Base-by-base conservation (phyloP, 2,113 vertebrate species). In the Nesogale talazaci region DNA sequence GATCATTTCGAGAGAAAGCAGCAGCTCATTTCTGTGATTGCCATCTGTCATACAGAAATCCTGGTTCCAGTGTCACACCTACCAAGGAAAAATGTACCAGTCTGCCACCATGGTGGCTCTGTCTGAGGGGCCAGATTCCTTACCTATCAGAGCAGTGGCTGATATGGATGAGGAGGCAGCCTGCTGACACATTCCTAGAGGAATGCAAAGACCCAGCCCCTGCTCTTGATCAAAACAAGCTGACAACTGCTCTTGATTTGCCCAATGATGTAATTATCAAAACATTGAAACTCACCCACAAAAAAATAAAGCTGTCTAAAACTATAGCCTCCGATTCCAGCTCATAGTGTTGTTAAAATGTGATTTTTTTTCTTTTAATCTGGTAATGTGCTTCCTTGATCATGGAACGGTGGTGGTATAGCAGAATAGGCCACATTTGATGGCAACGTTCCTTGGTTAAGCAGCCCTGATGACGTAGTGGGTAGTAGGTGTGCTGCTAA, bases 251-350 rank as follows among this genome's bases (percentile, higher is more conserved):
- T 81, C 36, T 75, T 61, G 15, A 16, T 76, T 57, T 75, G 4
- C 34, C 8, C 40, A 67, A 5, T 46, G 57, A 80, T 38, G 16
- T 5, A 75, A 36, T 56, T 56, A 29, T 74, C 34, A 65, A 8
- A 75, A 40, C 76, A n/a, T 57, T 90, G 74, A 96, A 89, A 87
- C 65, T 75, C 61, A 78, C 36, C 29, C 67, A 22, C 74, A n/a
- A 78, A 84, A 84, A 77, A 86, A 36, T 23, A 67, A 31, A 65
- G 29, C 0, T 63, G 20, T 31, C 67, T 78, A 23, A 89, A 85
- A 86, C 77, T 38, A 29, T 78, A 84, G 34, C 42, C 11, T 9
- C 70, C 36, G 6, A 19, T 67, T 78, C 56, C 57, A 77, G 81
- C 12, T 25, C 57, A 31, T 76, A 20, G 46, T 74, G 10, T 72